Evolutionary conservation across 2,888 invertebrate genomes (phyloP).

Genomic region (Nemotelus pantherinus): DNA sequence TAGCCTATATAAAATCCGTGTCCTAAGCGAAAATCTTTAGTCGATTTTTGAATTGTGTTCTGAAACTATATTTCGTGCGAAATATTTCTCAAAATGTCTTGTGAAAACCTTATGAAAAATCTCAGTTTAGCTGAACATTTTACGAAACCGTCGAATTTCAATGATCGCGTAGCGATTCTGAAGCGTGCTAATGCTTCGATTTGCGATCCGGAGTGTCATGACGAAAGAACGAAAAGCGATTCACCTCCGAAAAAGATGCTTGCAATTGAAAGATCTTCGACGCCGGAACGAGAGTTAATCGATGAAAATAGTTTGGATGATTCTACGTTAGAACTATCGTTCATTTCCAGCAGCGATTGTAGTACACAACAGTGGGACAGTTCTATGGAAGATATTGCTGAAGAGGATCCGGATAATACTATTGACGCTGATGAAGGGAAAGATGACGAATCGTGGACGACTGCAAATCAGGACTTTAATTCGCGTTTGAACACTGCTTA

Average conservation of each 20-base stretch:
- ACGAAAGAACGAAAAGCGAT: background rate
- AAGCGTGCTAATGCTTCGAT: background rate
- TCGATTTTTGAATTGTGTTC: too few species aligned
- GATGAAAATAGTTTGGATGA: background rate
- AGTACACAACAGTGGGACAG: background rate
- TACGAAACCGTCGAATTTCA: too few species aligned
- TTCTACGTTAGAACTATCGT: background rate
- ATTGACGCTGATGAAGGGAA: slow-evolving; percentile 11
- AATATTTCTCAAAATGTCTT: background rate
- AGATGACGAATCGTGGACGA: background rate
- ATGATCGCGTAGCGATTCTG: background rate
- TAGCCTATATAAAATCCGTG: too few species aligned
- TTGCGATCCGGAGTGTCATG: background rate
- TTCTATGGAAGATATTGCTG: background rate
- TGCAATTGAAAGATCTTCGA: background rate
- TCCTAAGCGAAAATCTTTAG: too few species aligned
- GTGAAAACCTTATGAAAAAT: slow-evolving; percentile 10
- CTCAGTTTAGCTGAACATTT: background rate
- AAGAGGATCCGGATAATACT: background rate
- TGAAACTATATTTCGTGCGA: too few species aligned
- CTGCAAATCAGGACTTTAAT: background rate
- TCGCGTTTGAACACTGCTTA: slow-evolving; percentile 20
- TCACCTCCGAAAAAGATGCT: background rate
- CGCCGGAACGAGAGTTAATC: slow-evolving; percentile 5
- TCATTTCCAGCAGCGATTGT: background rate